Evolutionary conservation across 1,140 invertebrate genomes (phyloP), one percentile per base, ranked within the genome.

Genomic region (Batillaria attramentaria): DNA sequence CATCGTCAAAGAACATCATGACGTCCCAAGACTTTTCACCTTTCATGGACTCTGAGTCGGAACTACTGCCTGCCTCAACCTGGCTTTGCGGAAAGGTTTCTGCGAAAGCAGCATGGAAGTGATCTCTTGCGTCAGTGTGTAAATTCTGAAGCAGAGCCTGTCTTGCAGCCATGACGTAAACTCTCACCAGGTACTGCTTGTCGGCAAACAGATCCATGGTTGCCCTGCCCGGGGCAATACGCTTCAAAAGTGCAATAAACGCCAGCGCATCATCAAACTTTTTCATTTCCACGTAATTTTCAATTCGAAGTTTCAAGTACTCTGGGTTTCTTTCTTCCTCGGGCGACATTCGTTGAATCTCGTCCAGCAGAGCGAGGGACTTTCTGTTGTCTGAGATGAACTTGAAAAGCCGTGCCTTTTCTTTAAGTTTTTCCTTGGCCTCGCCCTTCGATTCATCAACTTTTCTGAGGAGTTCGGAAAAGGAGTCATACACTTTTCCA

Each of bases 401-500:
- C 24, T 75, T 33, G 39, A 62, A 65, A 0, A 75, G 57, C 28
- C 28, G 50, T 16, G 73, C 73, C 28, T 75, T 75, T 65, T 62
- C 16, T n/a, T 62, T 16, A 24, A 75, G 37, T 28, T 8, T 24
- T 31, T 75, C n/a, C 2, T 28, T 37, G 18, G 73, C 54, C 8
- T 62, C 3, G 20, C 62, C n/a, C 2, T 28, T 37, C 18, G 73
- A 33, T 18, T 62, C 3, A 20, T 65, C 73, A 41, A 42, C 28
- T 42, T 75, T 39, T 28, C 54, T 57, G 1, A 75, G 54, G 13
- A 37, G 41, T 42, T 75, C 62, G 5, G 60, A 39, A 3, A 75
- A 18, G 54, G 62, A 28, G 39, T 75, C 73, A 35, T 75, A 75
- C 8, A 75, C 16, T 35, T 50, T 57, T 62, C 73, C n/a, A n/a